These are phyloP conservation scores for Sebastes fasciatus DNA, from an alignment of 2,113 vertebrate genomes.

Conservation along the genomic window DNA sequence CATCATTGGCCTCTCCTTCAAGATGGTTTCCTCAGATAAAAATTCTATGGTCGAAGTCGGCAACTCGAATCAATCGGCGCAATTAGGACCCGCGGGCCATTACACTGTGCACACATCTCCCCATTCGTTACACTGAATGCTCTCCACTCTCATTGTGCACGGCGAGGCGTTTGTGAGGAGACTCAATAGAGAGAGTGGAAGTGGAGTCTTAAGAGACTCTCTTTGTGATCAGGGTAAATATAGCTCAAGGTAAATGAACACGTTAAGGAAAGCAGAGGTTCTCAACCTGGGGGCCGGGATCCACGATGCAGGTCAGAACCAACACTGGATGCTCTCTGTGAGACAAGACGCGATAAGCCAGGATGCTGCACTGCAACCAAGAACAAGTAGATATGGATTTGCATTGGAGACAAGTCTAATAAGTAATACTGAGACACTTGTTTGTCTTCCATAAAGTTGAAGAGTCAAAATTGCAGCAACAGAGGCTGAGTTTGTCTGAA, in stretches of 20 bases:
- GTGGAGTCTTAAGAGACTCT: slow-evolving; percentile 64
- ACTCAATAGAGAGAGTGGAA: slow-evolving; percentile 62
- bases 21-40: slow-evolving; percentile 72
- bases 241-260: slow-evolving; percentile 67
- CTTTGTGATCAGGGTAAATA: slow-evolving; percentile 71
- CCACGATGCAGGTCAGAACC: neutral
- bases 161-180: slow-evolving; percentile 45
- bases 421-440: neutral
- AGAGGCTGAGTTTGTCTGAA: neutral
- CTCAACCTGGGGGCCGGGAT: slow-evolving; percentile 21
- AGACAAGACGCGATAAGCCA: neutral
- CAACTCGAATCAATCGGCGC: slow-evolving; percentile 75
- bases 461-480: neutral
- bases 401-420: neutral
- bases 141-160: slow-evolving; percentile 62
- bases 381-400: neutral
- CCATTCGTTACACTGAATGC: slow-evolving; percentile 67
- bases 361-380: neutral
- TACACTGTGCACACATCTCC: slow-evolving; percentile 62
- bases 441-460: neutral
- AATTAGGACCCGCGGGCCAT: slow-evolving; percentile 75
- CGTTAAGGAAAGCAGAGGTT: slow-evolving; percentile 35
- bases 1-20: slow-evolving; percentile 73
- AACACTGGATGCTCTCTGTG: neutral
- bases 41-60: slow-evolving; percentile 67